Conservation (phyloP, 2,113 vertebrate genomes). For the Perca flavescens region DNA sequence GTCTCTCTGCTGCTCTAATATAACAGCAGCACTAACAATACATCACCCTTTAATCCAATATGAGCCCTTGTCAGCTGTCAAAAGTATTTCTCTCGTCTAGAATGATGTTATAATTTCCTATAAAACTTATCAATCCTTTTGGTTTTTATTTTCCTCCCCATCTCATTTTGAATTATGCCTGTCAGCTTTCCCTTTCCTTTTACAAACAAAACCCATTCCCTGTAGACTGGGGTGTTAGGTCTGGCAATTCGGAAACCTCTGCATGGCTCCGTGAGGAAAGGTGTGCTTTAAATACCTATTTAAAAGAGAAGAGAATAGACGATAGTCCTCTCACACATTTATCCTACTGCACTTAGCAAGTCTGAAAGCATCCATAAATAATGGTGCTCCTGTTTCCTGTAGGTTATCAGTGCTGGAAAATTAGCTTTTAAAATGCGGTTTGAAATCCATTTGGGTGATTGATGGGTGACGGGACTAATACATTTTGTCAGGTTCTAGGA, state of each 20-base stretch:
- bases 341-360: slow-evolving; percentile 81
- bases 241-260: slow-evolving; percentile 45
- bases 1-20: slow-evolving; percentile 16
- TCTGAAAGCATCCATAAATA: slow-evolving; percentile 83
- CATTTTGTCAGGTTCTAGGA: slow-evolving; percentile 83
- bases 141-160: slow-evolving; percentile 53
- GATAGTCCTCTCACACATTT: slow-evolving; percentile 66
- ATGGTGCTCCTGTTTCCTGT: slow-evolving; percentile 79
- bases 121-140: slow-evolving; percentile 65
- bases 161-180: slow-evolving; percentile 72
- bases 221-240: slow-evolving; percentile 60
- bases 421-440: slow-evolving; percentile 90
- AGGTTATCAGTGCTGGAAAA: slow-evolving; percentile 87
- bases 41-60: slow-evolving; percentile 47
- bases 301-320: slow-evolving; percentile 53
- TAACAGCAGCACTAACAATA: slow-evolving; percentile 31
- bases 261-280: slow-evolving; percentile 45
- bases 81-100: slow-evolving; percentile 36
- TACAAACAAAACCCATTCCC: slow-evolving; percentile 70
- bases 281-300: slow-evolving; percentile 74
- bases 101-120: slow-evolving; percentile 53
- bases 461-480: slow-evolving; percentile 86
- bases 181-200: slow-evolving; percentile 58
- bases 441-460: slow-evolving; percentile 89
- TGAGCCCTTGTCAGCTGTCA: slow-evolving; percentile 41